A percentile compares a stretch with the other conserved stretches of the same genome.
Evolutionary conservation across 1,140 invertebrate genomes (phyloP).

Genomic region (Drosophila novamexicana): DNA sequence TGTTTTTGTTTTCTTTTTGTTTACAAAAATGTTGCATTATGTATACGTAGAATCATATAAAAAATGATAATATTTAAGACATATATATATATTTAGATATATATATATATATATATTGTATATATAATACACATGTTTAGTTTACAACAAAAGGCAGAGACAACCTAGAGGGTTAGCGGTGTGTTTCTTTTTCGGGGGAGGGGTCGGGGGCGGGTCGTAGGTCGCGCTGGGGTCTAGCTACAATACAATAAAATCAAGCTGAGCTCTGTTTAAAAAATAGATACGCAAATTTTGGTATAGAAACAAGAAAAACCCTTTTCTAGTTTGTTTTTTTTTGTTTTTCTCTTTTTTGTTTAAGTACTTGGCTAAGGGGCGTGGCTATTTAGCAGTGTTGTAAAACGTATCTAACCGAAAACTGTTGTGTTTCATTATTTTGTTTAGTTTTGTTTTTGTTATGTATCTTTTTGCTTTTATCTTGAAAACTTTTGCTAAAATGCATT

Average conservation of each 20-base stretch:
- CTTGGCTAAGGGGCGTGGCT: slow-evolving; percentile 52
- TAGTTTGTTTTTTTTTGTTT: slow-evolving; percentile 28
- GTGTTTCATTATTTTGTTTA: slow-evolving; percentile 7
- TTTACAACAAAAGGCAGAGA: slow-evolving; percentile 80
- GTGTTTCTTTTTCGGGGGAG: slow-evolving; percentile 11
- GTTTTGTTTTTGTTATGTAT: neutral
- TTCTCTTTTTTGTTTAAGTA: slow-evolving; percentile 54
- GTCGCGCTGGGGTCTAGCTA: neutral
- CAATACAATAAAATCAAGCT: slow-evolving; percentile 35
- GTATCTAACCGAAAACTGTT: slow-evolving; percentile 38
- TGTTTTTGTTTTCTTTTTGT: slow-evolving; percentile 48
- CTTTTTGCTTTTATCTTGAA: neutral
- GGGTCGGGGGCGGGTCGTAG: neutral
- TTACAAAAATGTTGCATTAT: slow-evolving; percentile 61
- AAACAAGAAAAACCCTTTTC: slow-evolving; percentile 37
- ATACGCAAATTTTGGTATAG: slow-evolving; percentile 19
- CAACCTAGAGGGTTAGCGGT: slow-evolving; percentile 68
- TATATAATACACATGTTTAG: slow-evolving; percentile 79
- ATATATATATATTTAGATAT: slow-evolving; percentile 51
- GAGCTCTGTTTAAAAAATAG: slow-evolving; percentile 28
- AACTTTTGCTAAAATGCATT: slow-evolving; percentile 45
- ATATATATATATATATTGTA: slow-evolving; percentile 67
- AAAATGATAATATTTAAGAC: slow-evolving; percentile 65
- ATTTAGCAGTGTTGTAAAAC: slow-evolving; percentile 27
- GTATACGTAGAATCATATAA: slow-evolving; percentile 29